Conservation (phyloP, 2,113 vertebrate genomes). For the Catharus bicknelli region DNA sequence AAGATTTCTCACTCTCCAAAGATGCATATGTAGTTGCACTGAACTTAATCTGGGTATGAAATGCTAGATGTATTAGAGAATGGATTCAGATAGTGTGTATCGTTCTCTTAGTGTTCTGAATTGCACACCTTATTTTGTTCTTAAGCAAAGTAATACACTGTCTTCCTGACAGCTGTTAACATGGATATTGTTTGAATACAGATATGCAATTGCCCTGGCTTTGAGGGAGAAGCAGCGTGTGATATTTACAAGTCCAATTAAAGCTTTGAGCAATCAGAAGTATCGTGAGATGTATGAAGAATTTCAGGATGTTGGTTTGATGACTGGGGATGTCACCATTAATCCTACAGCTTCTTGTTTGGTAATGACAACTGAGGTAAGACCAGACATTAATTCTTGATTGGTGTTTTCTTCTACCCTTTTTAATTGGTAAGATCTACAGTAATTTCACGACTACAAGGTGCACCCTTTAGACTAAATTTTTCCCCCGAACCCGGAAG, state of each 20-base stretch:
- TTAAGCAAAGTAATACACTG: not conserved
- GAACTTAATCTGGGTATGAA: not conserved
- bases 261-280: slow-evolving; percentile 97
- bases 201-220: slow-evolving; percentile 95
- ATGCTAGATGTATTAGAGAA: not conserved
- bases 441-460: too few relatives aligned
- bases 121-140: not conserved
- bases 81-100: not conserved
- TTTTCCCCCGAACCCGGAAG: too few relatives aligned
- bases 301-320: slow-evolving; percentile 96
- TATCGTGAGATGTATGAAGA: slow-evolving; percentile 99
- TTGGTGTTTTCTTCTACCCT: not conserved
- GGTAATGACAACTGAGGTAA: slow-evolving; percentile 98
- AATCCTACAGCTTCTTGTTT: slow-evolving; percentile 97
- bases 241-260: slow-evolving; percentile 99
- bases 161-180: not conserved
- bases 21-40: not conserved
- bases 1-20: not conserved
- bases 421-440: not conserved
- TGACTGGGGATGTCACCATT: slow-evolving; percentile 98
- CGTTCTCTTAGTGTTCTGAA: not conserved
- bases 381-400: not conserved
- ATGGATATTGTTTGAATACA: slow-evolving; percentile 40
- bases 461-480: too few relatives aligned
- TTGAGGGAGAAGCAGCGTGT: slow-evolving; percentile 95